Evolutionary conservation across 2,113 vertebrate species (phyloP), one percentile per base, ranked within the genome.

Genomic region (Camelus bactrianus): DNA sequence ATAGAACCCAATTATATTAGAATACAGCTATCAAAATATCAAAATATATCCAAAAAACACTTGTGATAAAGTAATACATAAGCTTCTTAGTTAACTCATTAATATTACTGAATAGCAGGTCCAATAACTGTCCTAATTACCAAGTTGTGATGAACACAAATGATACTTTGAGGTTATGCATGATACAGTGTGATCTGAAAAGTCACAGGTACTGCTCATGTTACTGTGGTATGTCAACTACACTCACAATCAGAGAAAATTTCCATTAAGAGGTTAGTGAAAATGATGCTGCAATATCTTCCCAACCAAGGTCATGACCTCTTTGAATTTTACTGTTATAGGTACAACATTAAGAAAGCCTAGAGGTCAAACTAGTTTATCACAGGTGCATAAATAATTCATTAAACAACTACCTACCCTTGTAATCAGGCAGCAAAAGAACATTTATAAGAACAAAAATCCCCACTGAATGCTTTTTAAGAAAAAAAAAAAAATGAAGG

Each of bases 231-330:
- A 75, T 64, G 32, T 50, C 35, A 3, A 81, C 42, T 72, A 69
- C 9, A 75, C 32, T 73, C 65, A 64, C 46, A 95, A 12, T 8
- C 62, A 19, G 3, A 81, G 35, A 76, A 92, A 76, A 81, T 93
- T 80, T 84, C 69, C 58, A 46, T 65, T 69, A 46, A 50, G 28
- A 82, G 22, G 13, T 19, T 69, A 32, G 42, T 38, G 24, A 95
- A 95, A 95, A 97, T 72, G 69, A 81, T 85, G 60, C 70, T 70
- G 65, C 28, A 32, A 70, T 58, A 48, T 52, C 86, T 83, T 50
- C 30, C 26, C 50, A 91, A 60, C 24, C 81, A 62, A 73, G 1
- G n/a, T 84, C 30, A 86, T 58, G n/a, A 83, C 20, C 64, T 86
- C 69, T 92, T 62, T 48, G 6, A 73, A 54, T 35, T 48, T 54